These are phyloP conservation scores for Drosophila putrida DNA, from an alignment of 2,888 invertebrate species.

Conservation along the genomic window DNA sequence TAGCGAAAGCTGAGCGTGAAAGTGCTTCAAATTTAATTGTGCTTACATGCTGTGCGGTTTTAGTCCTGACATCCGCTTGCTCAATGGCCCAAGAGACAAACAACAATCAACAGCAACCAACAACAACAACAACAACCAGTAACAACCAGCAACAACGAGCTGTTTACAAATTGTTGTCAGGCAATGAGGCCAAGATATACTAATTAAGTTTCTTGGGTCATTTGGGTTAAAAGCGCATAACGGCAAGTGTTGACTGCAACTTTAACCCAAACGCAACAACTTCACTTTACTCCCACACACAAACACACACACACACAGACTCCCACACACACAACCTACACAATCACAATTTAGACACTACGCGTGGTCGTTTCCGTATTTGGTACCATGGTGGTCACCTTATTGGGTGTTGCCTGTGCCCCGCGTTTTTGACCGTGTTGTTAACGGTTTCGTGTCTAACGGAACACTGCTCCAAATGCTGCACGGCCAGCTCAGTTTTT, in stretches of 20 bases:
- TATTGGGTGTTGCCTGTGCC: conserved; percentile 30
- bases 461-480: conserved; percentile 71
- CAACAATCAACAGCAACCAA: not conserved
- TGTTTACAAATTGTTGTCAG: conserved; percentile 48
- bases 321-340: conserved; percentile 22
- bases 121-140: conserved; percentile 7
- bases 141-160: conserved; percentile 10
- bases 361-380: conserved; percentile 74
- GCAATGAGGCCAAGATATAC: conserved; percentile 43
- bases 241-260: conserved; percentile 32
- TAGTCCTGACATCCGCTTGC: conserved; percentile 24
- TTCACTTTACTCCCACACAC: conserved; percentile 32
- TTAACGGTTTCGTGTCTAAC: conserved; percentile 72
- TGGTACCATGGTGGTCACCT: conserved; percentile 38
- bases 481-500: conserved; percentile 69
- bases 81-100: conserved; percentile 19
- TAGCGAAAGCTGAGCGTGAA: conserved; percentile 47
- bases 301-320: conserved; percentile 19
- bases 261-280: conserved; percentile 23
- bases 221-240: conserved; percentile 45
- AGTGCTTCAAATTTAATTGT: conserved; percentile 65
- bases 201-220: conserved; percentile 53
- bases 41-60: conserved; percentile 49
- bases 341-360: conserved; percentile 47
- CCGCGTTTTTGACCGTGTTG: conserved; percentile 52